Evolutionary conservation across 2,797 vertebrate genomes (phyloP).

Genomic region (Sebastes matsubarae): DNA sequence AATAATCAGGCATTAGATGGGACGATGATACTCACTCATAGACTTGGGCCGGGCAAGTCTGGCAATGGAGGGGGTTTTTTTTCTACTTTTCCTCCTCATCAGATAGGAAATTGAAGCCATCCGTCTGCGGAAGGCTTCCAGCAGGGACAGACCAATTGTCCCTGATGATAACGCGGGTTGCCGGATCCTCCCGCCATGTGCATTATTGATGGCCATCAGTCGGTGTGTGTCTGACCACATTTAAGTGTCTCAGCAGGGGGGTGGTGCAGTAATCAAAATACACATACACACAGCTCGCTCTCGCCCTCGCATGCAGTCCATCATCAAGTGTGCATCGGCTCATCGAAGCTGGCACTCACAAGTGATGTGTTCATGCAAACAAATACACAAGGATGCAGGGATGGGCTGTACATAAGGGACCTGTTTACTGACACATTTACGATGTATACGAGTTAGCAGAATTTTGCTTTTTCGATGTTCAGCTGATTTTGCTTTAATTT

Average conservation of each 20-base stretch:
- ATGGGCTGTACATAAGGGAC: not conserved
- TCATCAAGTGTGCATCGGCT: conserved; percentile 45
- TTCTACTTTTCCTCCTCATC: conserved; percentile 41
- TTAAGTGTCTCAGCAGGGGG: conserved; percentile 75
- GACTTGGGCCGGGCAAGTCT: conserved; percentile 9
- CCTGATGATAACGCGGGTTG: conserved; percentile 52
- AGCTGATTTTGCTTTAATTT: not conserved
- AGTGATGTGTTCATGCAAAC: conserved; percentile 59
- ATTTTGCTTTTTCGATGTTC: not conserved
- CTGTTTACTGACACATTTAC: not conserved
- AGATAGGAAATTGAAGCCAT: conserved; percentile 77
- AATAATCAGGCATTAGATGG: conserved; percentile 64
- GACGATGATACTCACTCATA: conserved; percentile 47
- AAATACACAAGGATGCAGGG: conserved; percentile 24
- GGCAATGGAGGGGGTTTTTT: not conserved
- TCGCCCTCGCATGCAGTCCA: not conserved
- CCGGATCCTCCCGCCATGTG: conserved; percentile 62
- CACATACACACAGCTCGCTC: conserved; percentile 38
- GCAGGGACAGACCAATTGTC: conserved; percentile 65
- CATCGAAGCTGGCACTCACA: conserved; percentile 58
- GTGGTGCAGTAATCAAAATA: conserved; percentile 62
- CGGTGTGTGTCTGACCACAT: conserved; percentile 74
- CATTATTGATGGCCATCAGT: conserved; percentile 84
- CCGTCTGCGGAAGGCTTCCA: conserved; percentile 65
- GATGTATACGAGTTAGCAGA: not conserved